phyloP scores from a whole-genome alignment of 2,113 vertebrate species.

The Mugil cephalus region DNA sequence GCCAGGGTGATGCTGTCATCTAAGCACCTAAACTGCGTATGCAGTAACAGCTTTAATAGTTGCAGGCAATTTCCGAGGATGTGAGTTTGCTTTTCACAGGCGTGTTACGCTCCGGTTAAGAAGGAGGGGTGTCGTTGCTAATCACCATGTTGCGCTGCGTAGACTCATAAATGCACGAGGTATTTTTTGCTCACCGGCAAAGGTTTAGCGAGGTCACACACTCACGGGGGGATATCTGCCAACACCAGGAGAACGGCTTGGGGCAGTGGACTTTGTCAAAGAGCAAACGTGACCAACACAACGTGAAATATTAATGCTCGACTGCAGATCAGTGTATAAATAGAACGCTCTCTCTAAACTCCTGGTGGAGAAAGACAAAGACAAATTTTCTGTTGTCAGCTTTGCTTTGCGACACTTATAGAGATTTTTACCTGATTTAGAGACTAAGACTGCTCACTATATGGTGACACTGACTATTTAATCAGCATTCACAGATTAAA shows the following conservation, averaged over 20 bases:
- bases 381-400: background rate
- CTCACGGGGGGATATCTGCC: conserved; percentile 49
- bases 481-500: too few species aligned
- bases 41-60: background rate
- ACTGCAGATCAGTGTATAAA: conserved; percentile 53
- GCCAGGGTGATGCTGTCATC: background rate
- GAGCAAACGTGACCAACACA: conserved; percentile 52
- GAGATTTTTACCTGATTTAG: background rate
- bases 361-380: conserved; percentile 29
- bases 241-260: conserved; percentile 37
- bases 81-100: conserved; percentile 1
- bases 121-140: conserved; percentile 20
- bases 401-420: conserved; percentile 5
- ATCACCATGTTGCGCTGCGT: conserved; percentile 29
- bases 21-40: background rate
- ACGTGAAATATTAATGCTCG: conserved; percentile 74
- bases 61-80: conserved; percentile 1
- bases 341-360: conserved; percentile 56
- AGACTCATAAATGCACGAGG: conserved; percentile 10
- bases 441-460: too few species aligned
- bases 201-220: conserved; percentile 42
- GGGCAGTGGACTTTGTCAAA: conserved; percentile 50
- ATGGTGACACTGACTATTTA: too few species aligned
- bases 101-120: too few species aligned
- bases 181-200: conserved; percentile 40